Evolutionary conservation across 2,888 invertebrate species (phyloP).

Genomic region (Eupithecia pulchellata): DNA sequence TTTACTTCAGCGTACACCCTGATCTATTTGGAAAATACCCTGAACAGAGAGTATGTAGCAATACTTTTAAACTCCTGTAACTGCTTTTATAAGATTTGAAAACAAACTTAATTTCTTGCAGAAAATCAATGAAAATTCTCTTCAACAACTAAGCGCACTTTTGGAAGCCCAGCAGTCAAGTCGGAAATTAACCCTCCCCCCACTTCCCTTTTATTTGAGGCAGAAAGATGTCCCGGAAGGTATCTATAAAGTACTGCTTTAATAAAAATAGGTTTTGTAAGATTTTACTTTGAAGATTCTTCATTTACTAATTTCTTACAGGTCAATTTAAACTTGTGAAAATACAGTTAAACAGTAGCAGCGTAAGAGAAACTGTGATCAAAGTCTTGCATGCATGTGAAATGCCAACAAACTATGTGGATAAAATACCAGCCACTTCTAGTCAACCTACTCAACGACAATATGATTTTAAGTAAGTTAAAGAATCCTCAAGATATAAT

Average conservation of each 20-base stretch:
- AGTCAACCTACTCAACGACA: conserved; percentile 60
- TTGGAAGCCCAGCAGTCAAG: conserved; percentile 91
- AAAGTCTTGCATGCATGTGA: conserved; percentile 92
- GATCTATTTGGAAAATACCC: conserved; percentile 97
- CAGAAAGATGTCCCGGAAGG: conserved; percentile 86
- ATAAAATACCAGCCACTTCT: conserved; percentile 84
- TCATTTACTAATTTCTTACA: conserved; percentile 58
- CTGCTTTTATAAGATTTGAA: background rate
- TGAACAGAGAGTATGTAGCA: conserved; percentile 89
- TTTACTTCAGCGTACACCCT: conserved; percentile 98
- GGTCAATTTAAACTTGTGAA: conserved; percentile 90
- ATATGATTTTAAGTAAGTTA: conserved; percentile 60
- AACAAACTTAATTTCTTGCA: conserved; percentile 67
- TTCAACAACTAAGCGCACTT: conserved; percentile 94
- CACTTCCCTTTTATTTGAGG: conserved; percentile 92
- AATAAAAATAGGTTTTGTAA: too few species aligned
- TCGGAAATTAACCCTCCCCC: conserved; percentile 84
- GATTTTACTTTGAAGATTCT: background rate
- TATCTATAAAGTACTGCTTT: too few species aligned
- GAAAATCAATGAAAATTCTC: conserved; percentile 95
- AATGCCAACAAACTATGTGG: conserved; percentile 94
- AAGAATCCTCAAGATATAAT: background rate
- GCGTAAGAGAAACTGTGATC: conserved; percentile 90
- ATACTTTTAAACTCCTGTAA: background rate
- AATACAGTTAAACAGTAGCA: conserved; percentile 88